Evolutionary conservation across 2,113 vertebrate species (phyloP), one percentile per base, ranked within the genome.

Genomic region (Semnornis frantzii): DNA sequence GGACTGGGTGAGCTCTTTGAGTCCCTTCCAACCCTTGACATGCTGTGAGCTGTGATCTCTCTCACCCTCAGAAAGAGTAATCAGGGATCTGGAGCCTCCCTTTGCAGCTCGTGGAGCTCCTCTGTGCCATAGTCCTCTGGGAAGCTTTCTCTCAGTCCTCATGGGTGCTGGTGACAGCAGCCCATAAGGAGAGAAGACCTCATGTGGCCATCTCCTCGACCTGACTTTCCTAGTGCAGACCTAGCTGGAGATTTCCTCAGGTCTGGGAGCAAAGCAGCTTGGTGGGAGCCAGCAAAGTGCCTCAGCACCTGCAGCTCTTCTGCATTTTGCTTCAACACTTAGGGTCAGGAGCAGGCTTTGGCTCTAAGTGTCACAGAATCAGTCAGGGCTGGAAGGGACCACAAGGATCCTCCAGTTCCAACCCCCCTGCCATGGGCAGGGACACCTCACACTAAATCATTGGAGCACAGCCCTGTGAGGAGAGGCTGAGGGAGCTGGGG

Each of bases 181-280:
- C 20, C 31, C 3, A 1, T n/a, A 3, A 1, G 2, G 46, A 42
- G 20, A 30, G 60, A 39, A 24, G n/a, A 52, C 13, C 10, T 18
- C 24, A 12, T 28, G 37, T 17, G 12, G 10, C 37, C 23, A 44
- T 71, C 5, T 44, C 17, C 33, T 31, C 59, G 58, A 8, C 10
- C 74, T 82, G 44, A 21, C 19, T 31, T n/a, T 23, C 13, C 59
- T 34, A 50, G 25, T 37, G 42, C 60, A 55, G 68, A 17, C 10
- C 3, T 64, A 27, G 55, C 55, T 52, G n/a, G 54, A 62, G 15
- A 12, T 46, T 48, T 15, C 54, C 57, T 16, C 81, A 62, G 65
- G 37, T 21, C 65, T 68, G 9, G 21, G 65, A 71, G 52, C 34
- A 60, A 81, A 52, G 3, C 50, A 25, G 34, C n/a, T 28, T 34